Base-by-base conservation (phyloP, 92 coral and sea anemone genomes). In the Chrysogorgia sp. region DNA sequence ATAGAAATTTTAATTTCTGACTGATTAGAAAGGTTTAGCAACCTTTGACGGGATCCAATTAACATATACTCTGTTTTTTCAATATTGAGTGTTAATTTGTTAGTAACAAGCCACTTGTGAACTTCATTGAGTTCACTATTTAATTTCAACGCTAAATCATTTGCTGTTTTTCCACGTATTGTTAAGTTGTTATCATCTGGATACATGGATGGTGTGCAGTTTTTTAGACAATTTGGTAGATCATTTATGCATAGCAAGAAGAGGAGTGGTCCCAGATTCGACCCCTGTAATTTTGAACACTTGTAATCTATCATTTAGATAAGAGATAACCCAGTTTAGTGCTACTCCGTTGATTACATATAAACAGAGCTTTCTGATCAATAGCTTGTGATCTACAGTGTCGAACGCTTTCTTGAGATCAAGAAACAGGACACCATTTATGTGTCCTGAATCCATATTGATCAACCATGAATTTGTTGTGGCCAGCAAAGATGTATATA, bases 221-320 rank as follows among this genome's bases (percentile, higher is more conserved):
- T 25, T 12, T 32, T 58, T 26, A 86, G 60, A 63, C 86, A 86
- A 53, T 86, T 86, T 74, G 90, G 83, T 25, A 82, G 43, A 65
- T 86, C 83, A 63, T 86, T 86, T 41, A 86, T 72, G n/a, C 40
- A 74, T 24, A 86, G 25, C 41, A 86, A 67, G 49, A 75, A 86
- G 48, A 81, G 52, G 14, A 86, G 72, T 52, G 86, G 90, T 31
- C 90, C 90, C 26, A 86, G 63, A 58, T 72, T 86, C 32, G 83
- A 81, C 28, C 90, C 86, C 55, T 86, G 90, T 19, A 63, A 78
- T 31, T 49, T 45, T 68, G 24, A 75, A 78, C 33, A 47, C 59
- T 28, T 79, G 76, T 31, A 40, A 21, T 60, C 77, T 62, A 23
- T 53, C 30, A 23, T 24, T 58, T 15, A 78, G 31, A 48, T 79